These are phyloP conservation scores for Heliothis subflexa DNA, from an alignment of 1,140 invertebrate genomes.

Conservation along the genomic window DNA sequence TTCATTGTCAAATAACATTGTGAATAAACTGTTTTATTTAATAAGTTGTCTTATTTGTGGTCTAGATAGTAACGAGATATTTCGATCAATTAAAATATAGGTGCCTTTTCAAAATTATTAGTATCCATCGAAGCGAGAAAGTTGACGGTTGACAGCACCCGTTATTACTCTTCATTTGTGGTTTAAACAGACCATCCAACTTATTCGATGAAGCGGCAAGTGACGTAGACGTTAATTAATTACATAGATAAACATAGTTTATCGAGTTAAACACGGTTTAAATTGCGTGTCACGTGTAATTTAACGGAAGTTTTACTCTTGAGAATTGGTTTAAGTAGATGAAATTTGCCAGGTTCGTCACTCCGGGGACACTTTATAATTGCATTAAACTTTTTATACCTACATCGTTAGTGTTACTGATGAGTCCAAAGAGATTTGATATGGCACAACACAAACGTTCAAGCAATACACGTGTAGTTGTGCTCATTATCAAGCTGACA, in stretches of 20 bases:
- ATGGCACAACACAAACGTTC: too few species aligned
- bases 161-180: constrained; percentile 3
- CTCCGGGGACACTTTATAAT: neutral
- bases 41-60: too few species aligned
- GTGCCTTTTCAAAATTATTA: neutral
- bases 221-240: constrained; percentile 37
- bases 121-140: neutral
- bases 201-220: constrained; percentile 30
- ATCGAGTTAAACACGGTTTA: constrained; percentile 33
- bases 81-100: neutral
- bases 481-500: too few species aligned
- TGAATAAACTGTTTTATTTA: too few species aligned
- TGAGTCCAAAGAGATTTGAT: too few species aligned
- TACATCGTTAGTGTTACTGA: too few species aligned
- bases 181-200: constrained; percentile 2
- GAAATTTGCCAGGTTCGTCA: neutral
- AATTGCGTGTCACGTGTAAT: constrained; percentile 30
- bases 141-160: neutral
- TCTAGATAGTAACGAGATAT: too few species aligned
- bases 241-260: constrained; percentile 40
- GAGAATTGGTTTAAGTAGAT: constrained; percentile 4
- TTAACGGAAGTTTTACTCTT: constrained; percentile 15
- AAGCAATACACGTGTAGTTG: too few species aligned
- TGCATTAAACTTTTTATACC: too few species aligned
- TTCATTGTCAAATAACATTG: too few species aligned